Evolutionary conservation across 2,113 vertebrate species (phyloP), one percentile per base, ranked within the genome.

Genomic region (Dryoscopus gambensis): DNA sequence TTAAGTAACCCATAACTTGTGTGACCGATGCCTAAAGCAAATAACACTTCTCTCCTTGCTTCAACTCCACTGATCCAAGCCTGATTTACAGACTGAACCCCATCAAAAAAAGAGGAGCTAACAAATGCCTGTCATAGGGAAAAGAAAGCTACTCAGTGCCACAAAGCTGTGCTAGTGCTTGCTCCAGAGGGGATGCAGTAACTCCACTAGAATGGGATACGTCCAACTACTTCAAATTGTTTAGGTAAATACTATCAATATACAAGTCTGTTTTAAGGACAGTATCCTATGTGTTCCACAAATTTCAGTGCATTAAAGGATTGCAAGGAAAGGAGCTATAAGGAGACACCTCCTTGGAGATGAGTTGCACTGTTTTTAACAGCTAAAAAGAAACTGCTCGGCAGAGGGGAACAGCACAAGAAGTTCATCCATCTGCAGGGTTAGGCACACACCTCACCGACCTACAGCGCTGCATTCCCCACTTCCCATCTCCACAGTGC

Each of bases 401-500:
- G 11, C 3, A 5, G 15, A 37, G 46, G 37, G n/a, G n/a, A 44
- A 2, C 19, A 70, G 15, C 2, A 5, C 1, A 8, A 63, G 25
- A 42, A 62, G 7, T 9, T 57, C 0, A 0, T 37, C 40, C 1
- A 28, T 13, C 28, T 44, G 23, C 46, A 75, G 31, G 12, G 19
- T 15, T 7, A 47, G 27, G 25, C 7, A 19, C 11, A 7, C 4
- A 40, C 7, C 27, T 84, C 9, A 2, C 27, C 11, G 28, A 14
- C 3, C 1, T 5, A 30, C 5, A 60, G 44, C 0, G 0, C 7
- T 17, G 30, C 25, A 22, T 20, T 78, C 52, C 40, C 17, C 6
- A 0, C 24, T 35, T 46, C 20, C 21, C 4, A 35, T 2, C 52
- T 39, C 30, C 18, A 3, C 3, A 24, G 21, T 0, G 0, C 22